These are phyloP conservation scores for Chalcosyrphus nemorum DNA, from an alignment of 2,888 invertebrate genomes.

Conservation along the genomic window DNA sequence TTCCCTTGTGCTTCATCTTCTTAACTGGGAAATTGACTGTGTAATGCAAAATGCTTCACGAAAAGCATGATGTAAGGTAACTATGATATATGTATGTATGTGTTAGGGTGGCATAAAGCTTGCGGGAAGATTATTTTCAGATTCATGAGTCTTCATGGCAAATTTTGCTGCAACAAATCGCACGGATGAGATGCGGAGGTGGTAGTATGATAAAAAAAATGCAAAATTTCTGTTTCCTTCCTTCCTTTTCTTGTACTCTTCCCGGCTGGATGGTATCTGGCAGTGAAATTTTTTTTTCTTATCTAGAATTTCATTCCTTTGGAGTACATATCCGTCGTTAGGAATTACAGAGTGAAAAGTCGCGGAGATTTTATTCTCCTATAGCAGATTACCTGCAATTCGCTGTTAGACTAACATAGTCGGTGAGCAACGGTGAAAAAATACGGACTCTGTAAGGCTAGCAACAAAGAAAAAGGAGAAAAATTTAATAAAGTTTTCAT, in stretches of 20 bases:
- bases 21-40: constrained; percentile 60
- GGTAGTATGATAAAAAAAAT: constrained; percentile 55
- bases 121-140: constrained; percentile 51
- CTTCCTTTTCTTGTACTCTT: neutral
- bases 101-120: constrained; percentile 14
- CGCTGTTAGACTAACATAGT: constrained; percentile 29
- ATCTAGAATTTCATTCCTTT: constrained; percentile 25
- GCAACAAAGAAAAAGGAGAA: constrained; percentile 8
- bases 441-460: neutral
- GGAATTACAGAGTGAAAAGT: constrained; percentile 63
- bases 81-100: no score
- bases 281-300: constrained; percentile 35
- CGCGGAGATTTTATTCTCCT: constrained; percentile 47
- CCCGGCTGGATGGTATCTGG: constrained; percentile 5
- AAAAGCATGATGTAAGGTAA: neutral
- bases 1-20: neutral
- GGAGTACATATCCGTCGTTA: constrained; percentile 47
- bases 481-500: constrained; percentile 68
- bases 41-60: constrained; percentile 40
- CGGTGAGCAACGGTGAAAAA: no score
- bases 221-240: constrained; percentile 53
- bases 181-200: constrained; percentile 20
- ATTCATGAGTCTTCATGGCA: constrained; percentile 23
- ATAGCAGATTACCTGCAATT: constrained; percentile 70
- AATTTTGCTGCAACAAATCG: constrained; percentile 30